These are phyloP conservation scores for Willowsia nigromaculata DNA, from an alignment of 2,888 invertebrate species.

Conservation along the genomic window DNA sequence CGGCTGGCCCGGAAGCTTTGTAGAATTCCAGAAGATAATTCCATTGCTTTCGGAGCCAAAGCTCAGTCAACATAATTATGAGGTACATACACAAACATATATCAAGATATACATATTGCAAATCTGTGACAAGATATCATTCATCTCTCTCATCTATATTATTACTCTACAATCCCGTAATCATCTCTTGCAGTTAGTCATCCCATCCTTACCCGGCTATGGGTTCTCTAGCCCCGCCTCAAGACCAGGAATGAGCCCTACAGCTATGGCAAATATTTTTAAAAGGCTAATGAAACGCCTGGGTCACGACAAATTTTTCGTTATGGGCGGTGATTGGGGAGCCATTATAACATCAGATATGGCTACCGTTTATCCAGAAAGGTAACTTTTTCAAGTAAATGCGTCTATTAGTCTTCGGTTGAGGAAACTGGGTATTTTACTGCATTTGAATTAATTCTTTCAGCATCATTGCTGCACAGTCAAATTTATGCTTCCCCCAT, in stretches of 20 bases:
- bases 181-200: slow-evolving; percentile 78
- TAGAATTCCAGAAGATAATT: slow-evolving; percentile 75
- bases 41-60: slow-evolving; percentile 59
- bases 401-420: neutral
- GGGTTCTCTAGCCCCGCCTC: slow-evolving; percentile 82
- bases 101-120: neutral
- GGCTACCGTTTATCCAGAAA: slow-evolving; percentile 78
- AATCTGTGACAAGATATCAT: too few relatives aligned
- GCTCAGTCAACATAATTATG: slow-evolving; percentile 24
- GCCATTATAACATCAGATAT: slow-evolving; percentile 64
- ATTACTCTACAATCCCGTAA: neutral
- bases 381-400: neutral
- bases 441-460: slow-evolving; percentile 77
- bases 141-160: too few relatives aligned
- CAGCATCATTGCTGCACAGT: slow-evolving; percentile 83
- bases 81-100: neutral
- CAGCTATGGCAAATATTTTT: slow-evolving; percentile 83
- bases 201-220: slow-evolving; percentile 83
- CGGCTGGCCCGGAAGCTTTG: slow-evolving; percentile 72
- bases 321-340: slow-evolving; percentile 81
- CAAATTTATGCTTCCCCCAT: slow-evolving; percentile 84
- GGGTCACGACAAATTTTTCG: slow-evolving; percentile 85
- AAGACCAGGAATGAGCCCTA: slow-evolving; percentile 79
- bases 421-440: slow-evolving; percentile 81
- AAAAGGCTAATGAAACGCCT: slow-evolving; percentile 87